Percentiles rank a stretch among this genome's conserved stretches.
Conservation (phyloP, 2,888 invertebrate species). For the Thereva nobilitata region DNA sequence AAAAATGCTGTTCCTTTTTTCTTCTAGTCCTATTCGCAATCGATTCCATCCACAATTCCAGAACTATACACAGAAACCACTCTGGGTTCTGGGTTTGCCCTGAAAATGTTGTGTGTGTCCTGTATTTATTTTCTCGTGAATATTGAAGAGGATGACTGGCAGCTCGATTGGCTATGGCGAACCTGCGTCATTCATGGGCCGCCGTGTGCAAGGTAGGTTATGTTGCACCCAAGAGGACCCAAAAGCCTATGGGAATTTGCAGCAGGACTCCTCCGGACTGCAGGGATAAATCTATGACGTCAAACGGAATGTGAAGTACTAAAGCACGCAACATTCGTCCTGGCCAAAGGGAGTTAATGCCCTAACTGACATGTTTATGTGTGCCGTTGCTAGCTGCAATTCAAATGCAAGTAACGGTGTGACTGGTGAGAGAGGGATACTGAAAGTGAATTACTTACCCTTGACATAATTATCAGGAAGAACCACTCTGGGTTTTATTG, state of each 20-base stretch:
- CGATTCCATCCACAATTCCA: slow-evolving; percentile 13
- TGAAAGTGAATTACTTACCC: slow-evolving; percentile 60
- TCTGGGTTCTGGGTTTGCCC: no score
- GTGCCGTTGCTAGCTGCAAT: slow-evolving; percentile 13
- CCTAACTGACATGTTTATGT: slow-evolving; percentile 31
- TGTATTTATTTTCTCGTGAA: slow-evolving; percentile 15
- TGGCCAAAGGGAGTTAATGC: slow-evolving; percentile 41
- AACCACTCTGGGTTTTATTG: slow-evolving; percentile 69
- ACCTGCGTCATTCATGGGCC: slow-evolving; percentile 11
- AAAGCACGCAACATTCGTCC: slow-evolving; percentile 45
- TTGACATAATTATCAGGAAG: slow-evolving; percentile 76
- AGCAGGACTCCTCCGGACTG: slow-evolving; percentile 2
- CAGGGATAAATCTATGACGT: slow-evolving; percentile 41
- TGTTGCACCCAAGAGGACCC: background rate
- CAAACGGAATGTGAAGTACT: slow-evolving; percentile 26
- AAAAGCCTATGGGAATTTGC: no score
- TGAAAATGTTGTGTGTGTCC: background rate
- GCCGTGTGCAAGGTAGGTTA: slow-evolving; percentile 25
- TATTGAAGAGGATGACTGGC: slow-evolving; percentile 15
- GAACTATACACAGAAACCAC: background rate
- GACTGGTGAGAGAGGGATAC: background rate
- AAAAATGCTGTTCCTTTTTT: background rate
- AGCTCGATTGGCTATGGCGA: background rate
- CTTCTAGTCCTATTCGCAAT: slow-evolving; percentile 10
- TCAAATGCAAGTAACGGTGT: background rate